These are phyloP conservation scores for Dicerorhinus sumatrensis DNA, from an alignment of 2,113 vertebrate genomes.

Conservation along the genomic window DNA sequence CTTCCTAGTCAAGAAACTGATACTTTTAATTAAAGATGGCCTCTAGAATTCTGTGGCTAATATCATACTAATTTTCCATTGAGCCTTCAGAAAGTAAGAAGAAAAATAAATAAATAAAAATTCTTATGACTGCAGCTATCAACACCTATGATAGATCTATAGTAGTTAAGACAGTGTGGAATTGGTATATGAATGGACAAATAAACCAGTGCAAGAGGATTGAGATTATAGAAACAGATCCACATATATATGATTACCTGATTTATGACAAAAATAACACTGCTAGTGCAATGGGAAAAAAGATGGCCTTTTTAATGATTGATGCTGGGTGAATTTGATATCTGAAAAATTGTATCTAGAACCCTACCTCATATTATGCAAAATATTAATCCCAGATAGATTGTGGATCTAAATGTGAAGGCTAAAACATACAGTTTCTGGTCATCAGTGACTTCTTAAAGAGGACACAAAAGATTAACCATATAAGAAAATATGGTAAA, in stretches of 20 bases:
- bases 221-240: background rate
- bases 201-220: background rate
- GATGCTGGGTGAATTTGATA: background rate
- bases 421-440: background rate
- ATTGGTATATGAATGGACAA: background rate
- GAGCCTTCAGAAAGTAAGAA: background rate
- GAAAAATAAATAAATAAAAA: background rate
- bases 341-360: background rate
- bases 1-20: background rate
- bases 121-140: background rate
- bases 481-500: background rate
- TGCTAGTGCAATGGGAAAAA: background rate
- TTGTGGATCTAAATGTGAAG: background rate
- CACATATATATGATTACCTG: too few species aligned
- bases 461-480: background rate
- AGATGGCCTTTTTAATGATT: background rate
- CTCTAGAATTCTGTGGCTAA: background rate
- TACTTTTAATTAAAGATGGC: background rate
- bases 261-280: background rate
- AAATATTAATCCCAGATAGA: background rate
- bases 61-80: background rate
- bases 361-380: background rate
- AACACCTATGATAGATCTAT: background rate
- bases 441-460: background rate
- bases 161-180: background rate